Conservation (phyloP, 2,888 invertebrate species). For the Chrysolina haemoptera region DNA sequence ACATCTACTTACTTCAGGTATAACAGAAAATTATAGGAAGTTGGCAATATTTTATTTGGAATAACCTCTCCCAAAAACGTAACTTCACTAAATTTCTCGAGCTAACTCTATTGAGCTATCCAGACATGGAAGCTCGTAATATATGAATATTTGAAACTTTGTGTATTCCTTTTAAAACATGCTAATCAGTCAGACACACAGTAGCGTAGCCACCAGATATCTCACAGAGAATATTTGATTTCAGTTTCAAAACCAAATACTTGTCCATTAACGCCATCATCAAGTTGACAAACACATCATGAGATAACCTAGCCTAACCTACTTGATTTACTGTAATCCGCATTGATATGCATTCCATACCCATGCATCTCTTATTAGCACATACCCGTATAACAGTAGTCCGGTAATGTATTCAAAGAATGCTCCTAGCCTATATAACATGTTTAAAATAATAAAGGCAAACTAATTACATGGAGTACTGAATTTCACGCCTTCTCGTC, state of each 20-base stretch:
- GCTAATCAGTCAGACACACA: no score
- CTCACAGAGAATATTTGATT: background rate
- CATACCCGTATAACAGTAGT: conserved; percentile 32
- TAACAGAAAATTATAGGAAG: no score
- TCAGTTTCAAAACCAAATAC: background rate
- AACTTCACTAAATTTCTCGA: no score
- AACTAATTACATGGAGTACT: conserved; percentile 39
- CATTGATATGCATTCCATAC: conserved; percentile 25
- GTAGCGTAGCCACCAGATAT: background rate
- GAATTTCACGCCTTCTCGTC: conserved; percentile 48
- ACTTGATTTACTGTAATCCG: conserved; percentile 27
- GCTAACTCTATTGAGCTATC: no score
- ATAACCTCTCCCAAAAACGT: no score
- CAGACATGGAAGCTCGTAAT: no score
- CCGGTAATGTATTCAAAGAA: conserved; percentile 29
- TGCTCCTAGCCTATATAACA: conserved; percentile 25
- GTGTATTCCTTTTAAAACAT: no score
- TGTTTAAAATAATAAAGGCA: conserved; percentile 34
- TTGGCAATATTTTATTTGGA: no score
- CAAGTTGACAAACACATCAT: background rate
- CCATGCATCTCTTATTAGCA: conserved; percentile 36
- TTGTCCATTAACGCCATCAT: background rate
- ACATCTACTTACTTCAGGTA: no score
- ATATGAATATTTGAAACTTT: no score
- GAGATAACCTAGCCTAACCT: conserved; percentile 33